phyloP scores from a whole-genome alignment of 2,888 invertebrate species.

The Bombylius major region DNA sequence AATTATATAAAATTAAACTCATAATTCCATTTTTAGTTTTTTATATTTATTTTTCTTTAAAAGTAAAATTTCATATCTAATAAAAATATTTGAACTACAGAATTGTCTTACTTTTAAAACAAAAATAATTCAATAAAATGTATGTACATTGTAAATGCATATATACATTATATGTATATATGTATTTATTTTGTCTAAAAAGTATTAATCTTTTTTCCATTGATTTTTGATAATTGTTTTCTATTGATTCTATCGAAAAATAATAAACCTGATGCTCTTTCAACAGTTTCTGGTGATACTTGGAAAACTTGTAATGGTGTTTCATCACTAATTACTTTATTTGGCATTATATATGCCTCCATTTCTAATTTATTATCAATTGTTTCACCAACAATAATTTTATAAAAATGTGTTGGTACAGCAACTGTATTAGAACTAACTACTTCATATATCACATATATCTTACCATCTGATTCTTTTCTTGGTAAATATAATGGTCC shows the following conservation, averaged over 20 bases:
- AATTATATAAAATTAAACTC: too few species aligned
- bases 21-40: too few species aligned
- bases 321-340: slow-evolving; percentile 67
- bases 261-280: slow-evolving; percentile 80
- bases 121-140: too few species aligned
- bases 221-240: slow-evolving; percentile 59
- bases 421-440: slow-evolving; percentile 87
- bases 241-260: slow-evolving; percentile 78
- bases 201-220: slow-evolving; percentile 51
- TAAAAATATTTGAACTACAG: too few species aligned
- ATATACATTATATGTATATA: too few species aligned
- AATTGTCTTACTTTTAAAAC: too few species aligned
- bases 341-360: slow-evolving; percentile 93
- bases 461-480: slow-evolving; percentile 74
- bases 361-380: slow-evolving; percentile 61
- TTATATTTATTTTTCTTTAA: too few species aligned
- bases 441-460: slow-evolving; percentile 86
- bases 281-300: slow-evolving; percentile 83
- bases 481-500: slow-evolving; percentile 84
- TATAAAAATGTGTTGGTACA: slow-evolving; percentile 98
- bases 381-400: slow-evolving; percentile 72
- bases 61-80: too few species aligned
- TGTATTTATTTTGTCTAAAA: neutral
- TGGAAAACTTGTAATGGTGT: slow-evolving; percentile 65
- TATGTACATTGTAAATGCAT: too few species aligned